phyloP scores from a whole-genome alignment of 2,888 invertebrate genomes.

The Cybosia mesomella region DNA sequence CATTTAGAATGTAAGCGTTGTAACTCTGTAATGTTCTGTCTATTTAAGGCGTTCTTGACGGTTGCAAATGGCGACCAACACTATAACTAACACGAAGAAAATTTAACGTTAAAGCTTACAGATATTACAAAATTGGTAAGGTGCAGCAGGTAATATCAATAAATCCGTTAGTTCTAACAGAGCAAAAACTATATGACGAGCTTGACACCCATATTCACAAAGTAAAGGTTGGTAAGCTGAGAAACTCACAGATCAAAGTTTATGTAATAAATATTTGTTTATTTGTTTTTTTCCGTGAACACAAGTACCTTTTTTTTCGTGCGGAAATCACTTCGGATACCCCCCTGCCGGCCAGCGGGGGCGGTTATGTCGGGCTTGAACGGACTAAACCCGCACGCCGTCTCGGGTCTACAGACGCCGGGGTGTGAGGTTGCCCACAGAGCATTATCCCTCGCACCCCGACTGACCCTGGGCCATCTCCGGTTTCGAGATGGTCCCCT shows the following conservation, averaged over 20 bases:
- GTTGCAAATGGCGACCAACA: constrained; percentile 14
- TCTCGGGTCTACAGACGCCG: too few species aligned
- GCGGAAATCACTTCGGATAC: too few species aligned
- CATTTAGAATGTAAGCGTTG: constrained; percentile 21
- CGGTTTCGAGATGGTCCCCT: too few species aligned
- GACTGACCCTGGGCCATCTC: too few species aligned
- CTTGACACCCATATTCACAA: neutral
- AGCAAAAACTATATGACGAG: constrained; percentile 10
- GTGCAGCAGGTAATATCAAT: constrained; percentile 17
- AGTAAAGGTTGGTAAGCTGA: neutral
- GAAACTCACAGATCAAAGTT: neutral
- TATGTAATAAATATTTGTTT: neutral
- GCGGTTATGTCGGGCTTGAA: too few species aligned
- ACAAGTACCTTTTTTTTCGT: too few species aligned
- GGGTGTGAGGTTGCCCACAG: too few species aligned
- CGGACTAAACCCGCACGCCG: too few species aligned
- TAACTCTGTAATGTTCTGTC: constrained; percentile 18
- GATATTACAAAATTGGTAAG: constrained; percentile 17
- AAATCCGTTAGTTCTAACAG: constrained; percentile 6
- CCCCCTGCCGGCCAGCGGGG: too few species aligned
- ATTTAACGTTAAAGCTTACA: constrained; percentile 15
- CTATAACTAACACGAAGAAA: constrained; percentile 20
- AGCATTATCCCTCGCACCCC: too few species aligned
- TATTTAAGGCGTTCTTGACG: constrained; percentile 15
- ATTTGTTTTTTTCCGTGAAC: too few species aligned